Conservation (phyloP, 2,113 vertebrate species). For the Coracopsis vasa region DNA sequence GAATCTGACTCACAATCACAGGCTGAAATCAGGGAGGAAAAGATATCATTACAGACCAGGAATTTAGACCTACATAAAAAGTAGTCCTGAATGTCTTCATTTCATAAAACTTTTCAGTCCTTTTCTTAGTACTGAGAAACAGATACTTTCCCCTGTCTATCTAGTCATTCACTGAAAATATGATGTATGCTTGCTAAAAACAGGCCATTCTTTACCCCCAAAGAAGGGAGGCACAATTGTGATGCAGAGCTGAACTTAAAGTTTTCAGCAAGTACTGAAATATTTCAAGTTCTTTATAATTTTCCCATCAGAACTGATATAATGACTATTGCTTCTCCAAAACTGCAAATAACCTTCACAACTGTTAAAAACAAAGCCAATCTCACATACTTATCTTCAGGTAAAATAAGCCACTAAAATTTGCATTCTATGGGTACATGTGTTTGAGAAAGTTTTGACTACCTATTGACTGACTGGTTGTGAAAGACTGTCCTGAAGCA, state of each 20-base stretch:
- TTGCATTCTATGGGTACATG: not conserved
- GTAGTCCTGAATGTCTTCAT: not conserved
- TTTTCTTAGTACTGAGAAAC: not conserved
- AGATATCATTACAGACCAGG: not conserved
- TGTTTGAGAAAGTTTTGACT: not conserved
- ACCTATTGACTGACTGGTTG: not conserved
- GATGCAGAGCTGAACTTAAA: not conserved
- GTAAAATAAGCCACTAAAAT: not conserved
- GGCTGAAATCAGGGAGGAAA: not conserved
- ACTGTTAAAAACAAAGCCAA: not conserved
- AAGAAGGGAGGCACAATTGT: not conserved
- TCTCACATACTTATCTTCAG: not conserved
- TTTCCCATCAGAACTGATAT: not conserved
- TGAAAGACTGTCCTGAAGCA: not conserved
- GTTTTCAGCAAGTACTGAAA: not conserved
- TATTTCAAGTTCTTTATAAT: not conserved
- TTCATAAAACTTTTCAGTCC: not conserved
- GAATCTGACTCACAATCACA: not conserved
- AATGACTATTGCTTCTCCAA: not conserved
- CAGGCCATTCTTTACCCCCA: fast-evolving
- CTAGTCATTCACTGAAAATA: not conserved
- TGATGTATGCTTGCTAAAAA: not conserved
- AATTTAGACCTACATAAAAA: not conserved
- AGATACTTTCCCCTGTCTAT: not conserved
- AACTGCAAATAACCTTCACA: not conserved